Percentiles rank a stretch among this genome's conserved stretches.
These are phyloP conservation scores for Chelonia mydas DNA, from an alignment of 2,797 vertebrate genomes.

Conservation along the genomic window DNA sequence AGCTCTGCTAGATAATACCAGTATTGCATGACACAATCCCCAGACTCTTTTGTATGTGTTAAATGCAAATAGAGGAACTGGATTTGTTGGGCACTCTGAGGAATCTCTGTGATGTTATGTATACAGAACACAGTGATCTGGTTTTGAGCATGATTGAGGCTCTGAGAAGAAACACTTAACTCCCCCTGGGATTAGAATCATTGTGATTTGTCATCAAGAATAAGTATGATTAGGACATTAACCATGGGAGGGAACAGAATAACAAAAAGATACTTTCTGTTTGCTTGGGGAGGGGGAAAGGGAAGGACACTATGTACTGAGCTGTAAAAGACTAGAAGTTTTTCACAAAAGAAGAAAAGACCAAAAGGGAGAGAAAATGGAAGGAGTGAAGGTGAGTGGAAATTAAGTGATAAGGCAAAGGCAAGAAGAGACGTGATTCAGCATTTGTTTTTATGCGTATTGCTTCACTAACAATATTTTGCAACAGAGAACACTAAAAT, in stretches of 20 bases:
- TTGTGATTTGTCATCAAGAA: neutral
- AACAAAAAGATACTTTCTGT: neutral
- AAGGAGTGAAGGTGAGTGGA: neutral
- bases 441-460: neutral
- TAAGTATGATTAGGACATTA: neutral
- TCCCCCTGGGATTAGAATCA: neutral
- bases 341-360: neutral
- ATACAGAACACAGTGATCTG: neutral
- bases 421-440: neutral
- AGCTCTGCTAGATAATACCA: neutral
- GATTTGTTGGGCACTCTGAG: neutral
- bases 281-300: neutral
- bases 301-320: neutral
- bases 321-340: neutral
- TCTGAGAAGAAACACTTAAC: neutral
- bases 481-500: neutral
- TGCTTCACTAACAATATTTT: neutral
- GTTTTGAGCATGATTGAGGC: neutral
- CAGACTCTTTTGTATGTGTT: neutral
- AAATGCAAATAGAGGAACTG: neutral
- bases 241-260: neutral
- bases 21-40: neutral
- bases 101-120: neutral
- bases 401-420: neutral
- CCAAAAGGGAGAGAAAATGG: conserved; percentile 6